A percentile compares a stretch with the other conserved stretches of the same genome.
These are phyloP conservation scores for Sula dactylatra DNA, from an alignment of 2,113 vertebrate species.

Conservation along the genomic window DNA sequence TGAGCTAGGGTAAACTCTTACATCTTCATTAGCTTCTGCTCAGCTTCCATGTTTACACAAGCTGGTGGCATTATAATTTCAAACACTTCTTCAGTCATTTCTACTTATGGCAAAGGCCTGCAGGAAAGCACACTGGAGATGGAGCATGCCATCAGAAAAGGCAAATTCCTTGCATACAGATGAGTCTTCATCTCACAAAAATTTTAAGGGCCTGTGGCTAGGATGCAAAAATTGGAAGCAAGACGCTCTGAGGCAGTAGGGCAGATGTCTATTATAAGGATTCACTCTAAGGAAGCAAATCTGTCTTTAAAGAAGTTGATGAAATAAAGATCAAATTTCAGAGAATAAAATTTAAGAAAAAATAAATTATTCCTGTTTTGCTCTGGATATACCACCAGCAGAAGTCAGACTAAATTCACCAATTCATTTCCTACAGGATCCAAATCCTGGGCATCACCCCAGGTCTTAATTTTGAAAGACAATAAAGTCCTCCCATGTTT, in stretches of 20 bases:
- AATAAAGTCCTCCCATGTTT: background rate
- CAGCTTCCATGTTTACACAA: background rate
- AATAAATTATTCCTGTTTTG: background rate
- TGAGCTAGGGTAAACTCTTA: background rate
- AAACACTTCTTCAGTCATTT: slow-evolving; percentile 2
- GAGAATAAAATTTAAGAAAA: background rate
- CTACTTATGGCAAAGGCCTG: background rate
- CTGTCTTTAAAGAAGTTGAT: background rate
- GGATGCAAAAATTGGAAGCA: background rate
- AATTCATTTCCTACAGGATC: background rate
- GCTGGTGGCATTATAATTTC: background rate
- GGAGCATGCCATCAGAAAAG: background rate
- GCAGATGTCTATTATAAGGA: background rate
- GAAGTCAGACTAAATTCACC: background rate
- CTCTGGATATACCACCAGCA: background rate
- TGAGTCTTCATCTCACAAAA: background rate
- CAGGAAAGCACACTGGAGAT: background rate
- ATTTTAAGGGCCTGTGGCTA: background rate
- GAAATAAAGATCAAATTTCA: background rate
- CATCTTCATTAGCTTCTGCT: background rate
- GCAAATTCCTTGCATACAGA: background rate
- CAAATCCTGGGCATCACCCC: background rate
- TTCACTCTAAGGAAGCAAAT: background rate
- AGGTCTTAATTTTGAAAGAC: background rate
- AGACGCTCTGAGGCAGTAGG: background rate